Base-by-base conservation (phyloP, 2,888 invertebrate species). In the Cheiracanthium punctorium region DNA sequence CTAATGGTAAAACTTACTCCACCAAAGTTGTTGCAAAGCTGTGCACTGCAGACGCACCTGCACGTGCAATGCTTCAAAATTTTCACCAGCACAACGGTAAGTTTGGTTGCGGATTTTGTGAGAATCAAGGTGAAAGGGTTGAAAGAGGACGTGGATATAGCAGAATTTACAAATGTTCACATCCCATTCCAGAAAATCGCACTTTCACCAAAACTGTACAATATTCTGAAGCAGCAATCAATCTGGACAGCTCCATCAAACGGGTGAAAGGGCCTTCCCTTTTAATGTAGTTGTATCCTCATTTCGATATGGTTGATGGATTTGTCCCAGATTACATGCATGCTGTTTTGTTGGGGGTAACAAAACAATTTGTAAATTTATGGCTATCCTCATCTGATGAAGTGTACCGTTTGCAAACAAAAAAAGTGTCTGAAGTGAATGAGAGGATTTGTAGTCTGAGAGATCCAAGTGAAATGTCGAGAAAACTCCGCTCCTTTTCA, bases 311-410 rank as follows among this genome's bases (percentile, higher is more conserved):
- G 20, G 69, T 89, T 12, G 43, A 72, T 17, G 89, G 89, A 48
- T 86, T 89, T 58, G 70, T 85, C 5, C 80, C 89, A 17, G 89
- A 89, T 72, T 89, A 90, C 73, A 89, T 90, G 89, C 89, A 90
- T 71, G 87, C 89, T 74, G 89, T 89, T n/a, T 76, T 89, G 29
- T 88, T 89, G 30, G 89, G 90, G 14, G 88, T 89, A 14, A 72
- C 81, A 17, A 88, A 85, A 75, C 76, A 82, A 76, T 32, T 89
- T 14, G 43, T 88, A 20, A 73, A 58, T 24, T 24, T 89, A n/a
- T 90, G 89, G 89, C 81, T 89, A 52, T 81, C 87, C 69, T 28
- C 73, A 17, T n/a, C 58, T 12, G 33, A 32, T 29, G 4, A 52
- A 52, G 58, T n/a, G 1, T 74, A 20, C 8, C 28, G 1, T 43